These are phyloP conservation scores for Dolichopus griseipennis DNA, from an alignment of 2,888 invertebrate genomes.

Conservation along the genomic window DNA sequence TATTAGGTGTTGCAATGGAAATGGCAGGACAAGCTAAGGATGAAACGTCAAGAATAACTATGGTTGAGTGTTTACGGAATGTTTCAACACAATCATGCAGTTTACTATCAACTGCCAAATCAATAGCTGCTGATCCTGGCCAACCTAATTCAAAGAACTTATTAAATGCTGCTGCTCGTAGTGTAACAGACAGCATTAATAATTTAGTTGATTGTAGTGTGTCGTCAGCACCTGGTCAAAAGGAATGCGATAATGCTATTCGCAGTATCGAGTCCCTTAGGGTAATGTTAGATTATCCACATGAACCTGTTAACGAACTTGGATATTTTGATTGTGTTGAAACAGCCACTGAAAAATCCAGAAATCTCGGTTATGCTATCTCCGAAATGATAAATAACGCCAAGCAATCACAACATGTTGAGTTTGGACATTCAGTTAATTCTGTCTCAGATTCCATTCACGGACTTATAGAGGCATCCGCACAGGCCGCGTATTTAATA, in stretches of 20 bases:
- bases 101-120: constrained; percentile 77
- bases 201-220: constrained; percentile 64
- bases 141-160: constrained; percentile 88
- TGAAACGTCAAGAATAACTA: constrained; percentile 63
- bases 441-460: constrained; percentile 82
- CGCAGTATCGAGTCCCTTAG: constrained; percentile 81
- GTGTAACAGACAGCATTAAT: constrained; percentile 89
- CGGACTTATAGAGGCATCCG: constrained; percentile 84
- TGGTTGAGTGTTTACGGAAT: constrained; percentile 77
- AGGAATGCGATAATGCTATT: constrained; percentile 93
- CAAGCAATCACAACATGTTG: constrained; percentile 74
- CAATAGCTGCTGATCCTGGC: constrained; percentile 78
- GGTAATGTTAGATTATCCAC: constrained; percentile 73
- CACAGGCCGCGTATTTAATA: constrained; percentile 90
- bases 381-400: constrained; percentile 90
- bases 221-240: constrained; percentile 87
- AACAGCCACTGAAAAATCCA: constrained; percentile 78
- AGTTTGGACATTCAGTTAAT: constrained; percentile 74
- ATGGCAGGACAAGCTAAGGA: constrained; percentile 78
- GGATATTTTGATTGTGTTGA: constrained; percentile 93
- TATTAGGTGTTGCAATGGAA: constrained; percentile 72
- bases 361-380: constrained; percentile 80
- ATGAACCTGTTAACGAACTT: constrained; percentile 77
- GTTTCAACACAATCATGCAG: constrained; percentile 82
- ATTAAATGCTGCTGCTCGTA: constrained; percentile 75